These are phyloP conservation scores for Gobio gobio DNA, from an alignment of 2,113 vertebrate genomes.

Conservation along the genomic window DNA sequence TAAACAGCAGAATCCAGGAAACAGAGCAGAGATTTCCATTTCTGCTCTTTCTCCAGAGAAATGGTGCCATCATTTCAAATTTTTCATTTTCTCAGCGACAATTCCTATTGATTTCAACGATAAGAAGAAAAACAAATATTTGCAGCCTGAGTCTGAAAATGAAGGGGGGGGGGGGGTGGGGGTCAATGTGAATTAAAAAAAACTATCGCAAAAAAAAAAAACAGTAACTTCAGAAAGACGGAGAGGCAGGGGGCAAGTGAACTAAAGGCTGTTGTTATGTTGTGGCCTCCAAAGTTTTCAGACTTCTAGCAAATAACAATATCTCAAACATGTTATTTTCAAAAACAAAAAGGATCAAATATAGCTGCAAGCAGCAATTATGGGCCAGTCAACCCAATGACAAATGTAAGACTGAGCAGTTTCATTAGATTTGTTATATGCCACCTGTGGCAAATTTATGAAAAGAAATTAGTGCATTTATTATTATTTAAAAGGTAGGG, in stretches of 20 bases:
- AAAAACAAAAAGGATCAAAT: constrained; percentile 1
- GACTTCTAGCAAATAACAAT: neutral
- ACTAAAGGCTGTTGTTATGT: constrained; percentile 22
- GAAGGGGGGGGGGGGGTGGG: too few species aligned
- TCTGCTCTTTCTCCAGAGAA: constrained; percentile 38
- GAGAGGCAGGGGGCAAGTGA: neutral
- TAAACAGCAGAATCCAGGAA: constrained; percentile 25
- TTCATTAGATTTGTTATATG: neutral
- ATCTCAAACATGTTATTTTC: neutral
- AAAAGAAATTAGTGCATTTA: neutral
- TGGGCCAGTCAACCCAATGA: neutral
- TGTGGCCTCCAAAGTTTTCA: neutral
- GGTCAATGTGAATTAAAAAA: neutral
- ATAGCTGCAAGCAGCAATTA: neutral
- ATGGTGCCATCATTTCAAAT: neutral
- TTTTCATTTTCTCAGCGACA: neutral
- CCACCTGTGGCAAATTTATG: neutral
- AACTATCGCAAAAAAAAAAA: neutral
- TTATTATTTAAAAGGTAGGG: neutral
- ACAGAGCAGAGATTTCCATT: constrained; percentile 45
- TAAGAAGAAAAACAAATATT: neutral
- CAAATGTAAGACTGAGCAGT: neutral
- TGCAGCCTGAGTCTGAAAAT: neutral
- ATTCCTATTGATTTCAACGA: constrained; percentile 20
- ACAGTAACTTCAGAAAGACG: neutral